These are phyloP conservation scores for Diaphora mendica DNA, from an alignment of 2,888 invertebrate species.

Conservation along the genomic window DNA sequence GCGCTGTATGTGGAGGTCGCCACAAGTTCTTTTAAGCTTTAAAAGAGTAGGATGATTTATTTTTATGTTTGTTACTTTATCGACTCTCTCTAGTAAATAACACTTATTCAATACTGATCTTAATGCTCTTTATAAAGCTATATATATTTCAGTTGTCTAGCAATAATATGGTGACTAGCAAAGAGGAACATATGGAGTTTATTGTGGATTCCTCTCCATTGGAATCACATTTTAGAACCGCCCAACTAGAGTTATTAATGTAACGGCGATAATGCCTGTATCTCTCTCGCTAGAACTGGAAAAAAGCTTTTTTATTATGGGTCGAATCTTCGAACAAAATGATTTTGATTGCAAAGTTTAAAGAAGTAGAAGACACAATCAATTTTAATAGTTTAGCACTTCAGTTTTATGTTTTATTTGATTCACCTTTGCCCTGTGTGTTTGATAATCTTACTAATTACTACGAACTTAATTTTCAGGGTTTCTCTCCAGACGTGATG, in stretches of 20 bases:
- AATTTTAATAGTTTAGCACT: not conserved
- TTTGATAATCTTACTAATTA: not conserved
- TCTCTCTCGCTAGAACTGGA: no score
- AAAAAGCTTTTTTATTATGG: no score
- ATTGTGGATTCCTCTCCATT: no score
- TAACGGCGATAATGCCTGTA: no score
- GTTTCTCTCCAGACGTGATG: conserved; percentile 87
- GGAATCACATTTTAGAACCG: no score
- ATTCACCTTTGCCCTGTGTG: not conserved
- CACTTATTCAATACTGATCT: not conserved
- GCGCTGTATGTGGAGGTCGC: no score
- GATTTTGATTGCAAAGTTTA: not conserved
- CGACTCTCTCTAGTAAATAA: not conserved
- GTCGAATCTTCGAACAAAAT: not conserved
- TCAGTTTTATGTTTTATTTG: not conserved
- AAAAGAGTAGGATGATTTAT: not conserved
- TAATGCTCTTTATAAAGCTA: not conserved
- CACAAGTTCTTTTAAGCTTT: no score
- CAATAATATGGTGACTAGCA: not conserved
- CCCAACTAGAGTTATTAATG: no score
- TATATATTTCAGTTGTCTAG: not conserved
- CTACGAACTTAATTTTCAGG: conserved; percentile 71
- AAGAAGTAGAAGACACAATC: not conserved
- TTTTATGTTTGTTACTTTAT: not conserved
- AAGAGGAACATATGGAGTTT: no score